phyloP scores from a whole-genome alignment of 2,797 vertebrate species.

The Huso huso region DNA sequence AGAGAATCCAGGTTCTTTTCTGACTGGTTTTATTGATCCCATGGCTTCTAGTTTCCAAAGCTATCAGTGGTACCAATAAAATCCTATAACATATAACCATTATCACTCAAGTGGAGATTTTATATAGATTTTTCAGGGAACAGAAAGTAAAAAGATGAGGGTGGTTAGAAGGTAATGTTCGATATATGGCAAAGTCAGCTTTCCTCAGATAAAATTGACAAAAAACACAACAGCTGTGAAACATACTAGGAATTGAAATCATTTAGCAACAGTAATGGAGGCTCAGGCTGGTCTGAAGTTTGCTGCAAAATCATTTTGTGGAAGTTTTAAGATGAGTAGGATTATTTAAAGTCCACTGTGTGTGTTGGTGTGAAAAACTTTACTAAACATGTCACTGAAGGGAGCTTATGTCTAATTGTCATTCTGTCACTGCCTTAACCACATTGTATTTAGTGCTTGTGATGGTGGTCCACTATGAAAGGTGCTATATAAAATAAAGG shows the following conservation, averaged over 20 bases:
- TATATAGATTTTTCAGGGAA: conserved; percentile 26
- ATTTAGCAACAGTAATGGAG: too few species aligned
- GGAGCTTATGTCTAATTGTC: too few species aligned
- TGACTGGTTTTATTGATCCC: conserved; percentile 22
- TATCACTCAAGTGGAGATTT: conserved; percentile 27
- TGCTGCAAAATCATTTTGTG: neutral
- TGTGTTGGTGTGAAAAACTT: too few species aligned
- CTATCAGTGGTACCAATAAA: conserved; percentile 28
- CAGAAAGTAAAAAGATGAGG: conserved; percentile 12
- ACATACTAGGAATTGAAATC: too few species aligned
- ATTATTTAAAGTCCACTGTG: neutral
- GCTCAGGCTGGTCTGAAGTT: neutral
- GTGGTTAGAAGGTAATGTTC: conserved; percentile 10
- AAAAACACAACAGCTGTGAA: neutral
- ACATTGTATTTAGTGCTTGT: too few species aligned
- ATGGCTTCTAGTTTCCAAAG: conserved; percentile 25
- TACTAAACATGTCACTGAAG: too few species aligned
- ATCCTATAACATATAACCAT: conserved; percentile 23
- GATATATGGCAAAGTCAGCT: conserved; percentile 8
- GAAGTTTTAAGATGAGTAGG: neutral
- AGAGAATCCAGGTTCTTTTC: conserved; percentile 4
- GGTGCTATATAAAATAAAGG: too few species aligned
- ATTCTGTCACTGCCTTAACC: too few species aligned
- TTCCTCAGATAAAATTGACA: neutral
- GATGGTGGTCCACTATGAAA: too few species aligned